phyloP scores from a whole-genome alignment of 2,113 vertebrate species.

The Tringa solitaria region DNA sequence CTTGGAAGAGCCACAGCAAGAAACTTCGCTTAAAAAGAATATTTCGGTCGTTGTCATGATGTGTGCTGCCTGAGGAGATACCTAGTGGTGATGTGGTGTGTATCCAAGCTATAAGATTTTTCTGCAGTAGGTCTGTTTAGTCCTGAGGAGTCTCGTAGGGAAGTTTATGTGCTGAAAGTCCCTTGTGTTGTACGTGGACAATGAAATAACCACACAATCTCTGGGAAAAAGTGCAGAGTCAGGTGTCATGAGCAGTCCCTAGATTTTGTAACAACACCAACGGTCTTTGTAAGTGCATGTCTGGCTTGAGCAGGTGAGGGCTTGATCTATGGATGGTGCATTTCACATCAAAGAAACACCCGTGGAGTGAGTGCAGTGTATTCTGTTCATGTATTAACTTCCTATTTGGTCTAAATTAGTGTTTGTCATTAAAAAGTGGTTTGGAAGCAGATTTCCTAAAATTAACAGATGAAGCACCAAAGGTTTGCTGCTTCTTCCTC shows the following conservation, averaged over 20 bases:
- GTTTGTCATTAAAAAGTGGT: neutral
- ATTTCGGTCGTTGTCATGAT: neutral
- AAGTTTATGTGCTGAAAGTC: neutral
- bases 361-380: neutral
- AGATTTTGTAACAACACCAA: neutral
- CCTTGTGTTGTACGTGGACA: neutral
- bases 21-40: neutral
- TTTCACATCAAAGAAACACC: neutral
- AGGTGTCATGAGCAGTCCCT: neutral
- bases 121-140: neutral
- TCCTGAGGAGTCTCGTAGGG: neutral
- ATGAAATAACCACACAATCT: neutral
- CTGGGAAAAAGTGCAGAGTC: neutral
- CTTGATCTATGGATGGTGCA: neutral
- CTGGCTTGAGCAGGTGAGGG: neutral
- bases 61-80: neutral
- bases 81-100: neutral
- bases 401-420: neutral
- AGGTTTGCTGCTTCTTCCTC: neutral
- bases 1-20: neutral
- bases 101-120: neutral
- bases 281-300: neutral
- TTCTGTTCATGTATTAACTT: neutral
- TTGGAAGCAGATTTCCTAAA: neutral
- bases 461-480: neutral